phyloP scores from a whole-genome alignment of 2,888 invertebrate genomes.

The Lagria hirta region DNA sequence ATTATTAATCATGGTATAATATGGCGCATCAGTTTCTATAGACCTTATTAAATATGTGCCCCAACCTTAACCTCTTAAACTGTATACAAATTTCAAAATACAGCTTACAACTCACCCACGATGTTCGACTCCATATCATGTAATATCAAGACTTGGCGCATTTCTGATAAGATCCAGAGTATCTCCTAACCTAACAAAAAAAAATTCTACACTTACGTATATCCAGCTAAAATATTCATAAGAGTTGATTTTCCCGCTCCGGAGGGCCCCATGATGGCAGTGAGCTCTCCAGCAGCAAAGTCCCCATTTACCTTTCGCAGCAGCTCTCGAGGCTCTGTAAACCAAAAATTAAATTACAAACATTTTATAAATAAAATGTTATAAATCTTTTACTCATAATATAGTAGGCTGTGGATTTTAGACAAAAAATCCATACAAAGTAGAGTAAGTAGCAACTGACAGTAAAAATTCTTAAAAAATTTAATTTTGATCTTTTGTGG shows the following conservation, averaged over 20 bases:
- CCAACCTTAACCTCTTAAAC: too few relatives aligned
- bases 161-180: too few relatives aligned
- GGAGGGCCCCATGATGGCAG: constrained; percentile 87
- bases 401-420: background rate
- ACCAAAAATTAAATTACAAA: constrained; percentile 1
- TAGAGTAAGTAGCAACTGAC: too few relatives aligned
- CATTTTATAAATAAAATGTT: background rate
- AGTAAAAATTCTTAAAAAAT: too few relatives aligned
- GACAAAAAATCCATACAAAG: background rate
- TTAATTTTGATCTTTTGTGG: too few relatives aligned
- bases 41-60: too few relatives aligned
- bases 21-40: too few relatives aligned
- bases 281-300: constrained; percentile 73
- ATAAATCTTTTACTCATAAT: background rate
- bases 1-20: too few relatives aligned
- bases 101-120: too few relatives aligned
- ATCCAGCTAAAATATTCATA: constrained; percentile 86
- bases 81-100: too few relatives aligned
- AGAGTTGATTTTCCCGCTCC: constrained; percentile 88
- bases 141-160: too few relatives aligned
- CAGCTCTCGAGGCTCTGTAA: constrained; percentile 53
- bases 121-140: too few relatives aligned
- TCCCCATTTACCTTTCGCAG: constrained; percentile 60
- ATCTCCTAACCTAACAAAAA: constrained; percentile 8
- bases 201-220: constrained; percentile 62